Conservation (phyloP, 1,140 invertebrate species). For the Drosophila ogumai region DNA sequence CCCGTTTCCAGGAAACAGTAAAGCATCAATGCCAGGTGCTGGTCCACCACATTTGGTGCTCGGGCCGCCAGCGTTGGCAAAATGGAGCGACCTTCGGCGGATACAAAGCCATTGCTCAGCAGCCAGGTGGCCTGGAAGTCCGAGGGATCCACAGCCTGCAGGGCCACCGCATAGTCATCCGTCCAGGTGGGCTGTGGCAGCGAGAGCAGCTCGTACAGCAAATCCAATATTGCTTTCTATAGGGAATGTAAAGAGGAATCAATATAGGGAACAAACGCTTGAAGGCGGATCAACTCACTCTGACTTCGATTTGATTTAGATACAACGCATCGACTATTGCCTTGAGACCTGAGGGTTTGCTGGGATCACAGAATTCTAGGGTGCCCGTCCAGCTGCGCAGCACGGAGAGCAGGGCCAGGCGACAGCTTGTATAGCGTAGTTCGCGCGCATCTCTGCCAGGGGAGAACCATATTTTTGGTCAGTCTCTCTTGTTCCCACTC, state of each 20-base stretch:
- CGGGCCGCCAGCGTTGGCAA: constrained; percentile 92
- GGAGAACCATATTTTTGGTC: too few species aligned
- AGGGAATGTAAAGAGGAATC: too few species aligned
- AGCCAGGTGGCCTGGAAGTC: constrained; percentile 93
- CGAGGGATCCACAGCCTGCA: constrained; percentile 94
- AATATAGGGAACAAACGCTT: not conserved
- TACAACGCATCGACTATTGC: constrained; percentile 95
- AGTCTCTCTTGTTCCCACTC: too few species aligned
- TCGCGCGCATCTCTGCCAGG: constrained; percentile 91
- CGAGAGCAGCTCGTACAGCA: constrained; percentile 95
- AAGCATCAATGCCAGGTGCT: constrained; percentile 95
- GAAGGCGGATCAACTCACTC: constrained; percentile 87
- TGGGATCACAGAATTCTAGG: constrained; percentile 93
- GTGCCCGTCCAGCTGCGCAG: constrained; percentile 96
- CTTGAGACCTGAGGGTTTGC: constrained; percentile 89
- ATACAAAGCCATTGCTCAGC: constrained; percentile 96
- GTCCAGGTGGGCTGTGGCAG: constrained; percentile 95
- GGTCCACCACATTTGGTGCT: constrained; percentile 95
- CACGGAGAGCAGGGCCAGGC: constrained; percentile 93
- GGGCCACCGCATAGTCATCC: constrained; percentile 94
- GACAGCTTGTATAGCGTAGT: constrained; percentile 92
- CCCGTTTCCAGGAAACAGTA: constrained; percentile 95
- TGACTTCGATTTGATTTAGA: constrained; percentile 94
- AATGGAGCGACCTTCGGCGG: constrained; percentile 93
- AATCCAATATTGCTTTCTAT: constrained; percentile 95